A percentile compares a stretch with the other conserved stretches of the same genome.
phyloP scores from a whole-genome alignment of 1,140 invertebrate species.

The Drosophila parabipectinata region DNA sequence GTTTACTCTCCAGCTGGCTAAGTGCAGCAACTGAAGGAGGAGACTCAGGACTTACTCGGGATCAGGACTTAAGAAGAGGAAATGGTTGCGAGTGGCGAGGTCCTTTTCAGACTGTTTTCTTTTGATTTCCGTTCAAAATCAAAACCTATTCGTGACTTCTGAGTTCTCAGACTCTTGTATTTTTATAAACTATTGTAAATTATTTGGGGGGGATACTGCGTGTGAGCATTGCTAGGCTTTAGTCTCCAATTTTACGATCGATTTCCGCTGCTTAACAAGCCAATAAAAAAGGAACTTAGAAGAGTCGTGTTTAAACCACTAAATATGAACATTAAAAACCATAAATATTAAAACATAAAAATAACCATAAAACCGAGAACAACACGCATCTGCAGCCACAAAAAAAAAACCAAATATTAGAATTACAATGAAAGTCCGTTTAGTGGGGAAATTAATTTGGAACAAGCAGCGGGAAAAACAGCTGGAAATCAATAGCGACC shows the following conservation, averaged over 20 bases:
- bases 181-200: background rate
- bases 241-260: slow-evolving; percentile 64
- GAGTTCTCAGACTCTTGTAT: too few species aligned
- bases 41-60: background rate
- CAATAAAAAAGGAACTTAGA: slow-evolving; percentile 34
- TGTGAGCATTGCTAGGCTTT: slow-evolving; percentile 60
- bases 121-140: background rate
- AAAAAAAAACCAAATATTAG: slow-evolving; percentile 19
- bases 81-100: background rate
- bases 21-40: slow-evolving; percentile 37
- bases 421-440: slow-evolving; percentile 51
- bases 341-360: slow-evolving; percentile 75
- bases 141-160: background rate
- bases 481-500: slow-evolving; percentile 63
- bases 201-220: background rate
- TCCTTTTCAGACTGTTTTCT: slow-evolving; percentile 1
- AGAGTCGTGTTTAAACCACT: slow-evolving; percentile 53
- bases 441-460: slow-evolving; percentile 67
- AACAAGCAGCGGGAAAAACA: slow-evolving; percentile 57
- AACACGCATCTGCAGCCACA: slow-evolving; percentile 22
- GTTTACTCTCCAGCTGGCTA: slow-evolving; percentile 60
- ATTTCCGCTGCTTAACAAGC: slow-evolving; percentile 66
- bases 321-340: slow-evolving; percentile 76
- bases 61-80: slow-evolving; percentile 16
- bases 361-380: slow-evolving; percentile 49